A percentile compares a stretch with the other conserved stretches of the same genome.
Conservation (phyloP, 2,797 vertebrate genomes). For the Microctenopoma stevenorrisi region DNA sequence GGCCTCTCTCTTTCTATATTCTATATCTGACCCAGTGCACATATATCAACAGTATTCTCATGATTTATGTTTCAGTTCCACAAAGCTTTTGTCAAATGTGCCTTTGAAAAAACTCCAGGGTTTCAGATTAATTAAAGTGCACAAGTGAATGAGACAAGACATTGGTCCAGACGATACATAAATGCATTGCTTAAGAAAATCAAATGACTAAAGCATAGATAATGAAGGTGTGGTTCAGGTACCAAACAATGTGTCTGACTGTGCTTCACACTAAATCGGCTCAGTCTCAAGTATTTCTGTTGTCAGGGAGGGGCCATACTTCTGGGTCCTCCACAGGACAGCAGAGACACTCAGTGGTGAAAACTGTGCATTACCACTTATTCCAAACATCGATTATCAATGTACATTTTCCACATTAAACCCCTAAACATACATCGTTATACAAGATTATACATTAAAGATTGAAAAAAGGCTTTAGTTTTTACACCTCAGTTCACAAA, state of each 20-base stretch:
- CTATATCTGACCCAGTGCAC: slow-evolving; percentile 3
- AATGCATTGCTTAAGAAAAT: slow-evolving; percentile 26
- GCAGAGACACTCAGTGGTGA: slow-evolving; percentile 75
- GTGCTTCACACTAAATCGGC: slow-evolving; percentile 63
- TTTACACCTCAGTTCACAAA: slow-evolving; percentile 60
- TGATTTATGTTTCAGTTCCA: slow-evolving; percentile 1
- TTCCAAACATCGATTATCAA: slow-evolving; percentile 54
- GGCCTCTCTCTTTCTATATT: background rate
- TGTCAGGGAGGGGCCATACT: slow-evolving; percentile 61
- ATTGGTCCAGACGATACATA: slow-evolving; percentile 45
- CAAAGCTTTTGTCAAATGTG: slow-evolving; percentile 29
- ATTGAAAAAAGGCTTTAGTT: slow-evolving; percentile 51
- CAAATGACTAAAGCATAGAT: slow-evolving; percentile 58
- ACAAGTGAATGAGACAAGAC: slow-evolving; percentile 63
- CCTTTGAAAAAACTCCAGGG: slow-evolving; percentile 75
- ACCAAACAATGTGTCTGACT: slow-evolving; percentile 70
- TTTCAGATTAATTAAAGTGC: slow-evolving; percentile 75
- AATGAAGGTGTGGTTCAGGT: slow-evolving; percentile 67
- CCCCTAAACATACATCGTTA: slow-evolving; percentile 51
- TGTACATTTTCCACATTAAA: slow-evolving; percentile 57
- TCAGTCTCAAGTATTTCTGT: slow-evolving; percentile 60
- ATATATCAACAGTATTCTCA: background rate
- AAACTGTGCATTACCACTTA: slow-evolving; percentile 64
- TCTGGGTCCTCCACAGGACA: slow-evolving; percentile 45
- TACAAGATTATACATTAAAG: slow-evolving; percentile 56